These are phyloP conservation scores for Thermophis baileyi DNA, from an alignment of 2,113 vertebrate genomes.

Conservation along the genomic window DNA sequence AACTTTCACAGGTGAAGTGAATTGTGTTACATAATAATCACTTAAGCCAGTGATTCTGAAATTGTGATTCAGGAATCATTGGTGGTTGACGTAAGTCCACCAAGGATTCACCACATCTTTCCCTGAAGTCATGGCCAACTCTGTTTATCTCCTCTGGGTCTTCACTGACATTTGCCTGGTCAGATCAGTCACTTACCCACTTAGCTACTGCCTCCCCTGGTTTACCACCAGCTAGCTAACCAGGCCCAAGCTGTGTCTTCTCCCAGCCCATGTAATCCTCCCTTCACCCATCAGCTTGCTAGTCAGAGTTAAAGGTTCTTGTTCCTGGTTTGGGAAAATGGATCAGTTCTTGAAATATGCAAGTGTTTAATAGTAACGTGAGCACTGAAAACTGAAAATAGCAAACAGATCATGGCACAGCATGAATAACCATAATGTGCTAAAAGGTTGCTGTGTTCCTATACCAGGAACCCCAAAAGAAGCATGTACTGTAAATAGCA, in stretches of 20 bases:
- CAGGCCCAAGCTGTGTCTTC: neutral
- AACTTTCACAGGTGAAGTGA: neutral
- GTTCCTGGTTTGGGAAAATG: neutral
- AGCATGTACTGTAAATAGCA: neutral
- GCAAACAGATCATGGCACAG: neutral
- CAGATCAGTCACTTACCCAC: neutral
- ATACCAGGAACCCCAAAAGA: neutral
- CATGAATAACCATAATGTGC: neutral
- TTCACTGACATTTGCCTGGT: neutral
- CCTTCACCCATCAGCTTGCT: neutral
- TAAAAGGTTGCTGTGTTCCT: neutral
- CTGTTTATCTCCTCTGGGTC: neutral
- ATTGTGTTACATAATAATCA: neutral
- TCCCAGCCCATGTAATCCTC: neutral
- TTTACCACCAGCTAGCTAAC: neutral
- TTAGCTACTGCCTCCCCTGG: neutral
- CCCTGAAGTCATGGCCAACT: neutral
- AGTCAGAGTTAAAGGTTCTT: neutral
- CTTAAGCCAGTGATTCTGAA: neutral
- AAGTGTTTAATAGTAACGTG: neutral
- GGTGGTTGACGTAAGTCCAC: neutral
- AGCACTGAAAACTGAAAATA: neutral
- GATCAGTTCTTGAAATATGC: neutral
- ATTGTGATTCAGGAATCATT: neutral
- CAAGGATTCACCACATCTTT: neutral